Evolutionary conservation across 2,113 vertebrate genomes (phyloP), one percentile per base, ranked within the genome.

Genomic region (Pollachius pollachius): DNA sequence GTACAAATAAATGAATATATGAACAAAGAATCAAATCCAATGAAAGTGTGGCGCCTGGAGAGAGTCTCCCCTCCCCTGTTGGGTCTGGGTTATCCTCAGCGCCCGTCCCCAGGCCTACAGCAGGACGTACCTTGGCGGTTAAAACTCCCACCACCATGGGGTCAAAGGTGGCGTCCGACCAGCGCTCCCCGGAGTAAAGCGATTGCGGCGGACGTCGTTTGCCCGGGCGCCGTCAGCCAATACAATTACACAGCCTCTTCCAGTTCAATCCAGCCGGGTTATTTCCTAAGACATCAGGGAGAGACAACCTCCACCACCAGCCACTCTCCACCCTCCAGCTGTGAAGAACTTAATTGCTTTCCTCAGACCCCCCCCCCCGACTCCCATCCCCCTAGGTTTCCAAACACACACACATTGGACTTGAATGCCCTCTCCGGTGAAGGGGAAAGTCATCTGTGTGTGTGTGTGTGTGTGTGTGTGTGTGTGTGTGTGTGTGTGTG

Each of bases 331-430:
- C 78, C 79, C 77, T 64, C 76, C 74, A 75, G 74, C 78, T 85
- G 77, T n/a, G 52, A 74, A 57, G 71, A 52, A 77, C 72, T 72
- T 86, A 86, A 88, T 87, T 84, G 79, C 72, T 85, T 87, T 85
- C 78, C 75, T 76, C 64, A 80, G 72, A 48, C 8, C 41, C 41
- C 41, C 41, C 41, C 41, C 70, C 74, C 60, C 76, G 1, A 23
- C 23, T 23, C 37, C 5, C 37, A 11, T 8, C 37, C 37, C 11
- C 37, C 37, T 67, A 71, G 68, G 56, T 76, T 72, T 63, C 67
- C 54, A 73, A 71, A 77, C 58, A 7, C 30, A 34, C 23, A 52
- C 77, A 79, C 62, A 1, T 64, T 37, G 30, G 76, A 82, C 76
- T 72, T 73, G 65, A 81, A 85, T 64, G 78, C 19, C 81, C 81